phyloP scores from a whole-genome alignment of 2,113 vertebrate species.

The Crocuta crocuta region DNA sequence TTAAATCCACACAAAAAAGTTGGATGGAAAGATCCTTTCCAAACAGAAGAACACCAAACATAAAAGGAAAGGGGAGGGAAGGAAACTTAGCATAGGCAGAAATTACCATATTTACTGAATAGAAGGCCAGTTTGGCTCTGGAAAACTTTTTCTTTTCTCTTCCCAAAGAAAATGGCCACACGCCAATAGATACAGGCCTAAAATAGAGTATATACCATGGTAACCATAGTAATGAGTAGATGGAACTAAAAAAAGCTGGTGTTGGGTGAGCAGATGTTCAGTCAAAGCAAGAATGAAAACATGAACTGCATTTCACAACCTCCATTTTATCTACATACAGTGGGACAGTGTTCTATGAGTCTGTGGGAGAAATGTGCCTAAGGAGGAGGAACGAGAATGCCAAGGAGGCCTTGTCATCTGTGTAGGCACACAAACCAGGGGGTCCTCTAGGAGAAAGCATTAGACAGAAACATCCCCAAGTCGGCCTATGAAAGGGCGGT shows the following conservation, averaged over 20 bases:
- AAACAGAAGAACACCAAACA: slow-evolving; percentile 77
- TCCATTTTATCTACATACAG: slow-evolving; percentile 73
- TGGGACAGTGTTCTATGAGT: slow-evolving; percentile 74
- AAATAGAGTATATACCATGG: slow-evolving; percentile 81
- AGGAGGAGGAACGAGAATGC: neutral
- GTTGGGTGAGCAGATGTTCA: slow-evolving; percentile 81
- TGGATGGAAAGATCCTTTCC: slow-evolving; percentile 75
- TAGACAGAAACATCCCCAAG: neutral
- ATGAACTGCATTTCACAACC: slow-evolving; percentile 75
- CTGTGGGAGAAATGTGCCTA: slow-evolving; percentile 52
- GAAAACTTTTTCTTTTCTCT: slow-evolving; percentile 74
- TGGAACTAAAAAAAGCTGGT: slow-evolving; percentile 75
- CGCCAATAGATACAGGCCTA: slow-evolving; percentile 81
- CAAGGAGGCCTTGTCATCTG: neutral
- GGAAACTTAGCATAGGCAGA: slow-evolving; percentile 74
- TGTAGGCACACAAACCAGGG: neutral
- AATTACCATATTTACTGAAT: slow-evolving; percentile 84
- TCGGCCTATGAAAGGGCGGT: neutral
- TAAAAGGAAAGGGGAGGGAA: slow-evolving; percentile 78
- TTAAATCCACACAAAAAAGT: slow-evolving; percentile 79
- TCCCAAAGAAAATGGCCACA: slow-evolving; percentile 77
- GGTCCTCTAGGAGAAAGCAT: neutral
- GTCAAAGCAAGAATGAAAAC: slow-evolving; percentile 79
- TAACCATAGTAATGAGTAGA: slow-evolving; percentile 82
- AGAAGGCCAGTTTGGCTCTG: slow-evolving; percentile 78